phyloP scores from a whole-genome alignment of 1,140 invertebrate species.

The Littorina saxatilis region DNA sequence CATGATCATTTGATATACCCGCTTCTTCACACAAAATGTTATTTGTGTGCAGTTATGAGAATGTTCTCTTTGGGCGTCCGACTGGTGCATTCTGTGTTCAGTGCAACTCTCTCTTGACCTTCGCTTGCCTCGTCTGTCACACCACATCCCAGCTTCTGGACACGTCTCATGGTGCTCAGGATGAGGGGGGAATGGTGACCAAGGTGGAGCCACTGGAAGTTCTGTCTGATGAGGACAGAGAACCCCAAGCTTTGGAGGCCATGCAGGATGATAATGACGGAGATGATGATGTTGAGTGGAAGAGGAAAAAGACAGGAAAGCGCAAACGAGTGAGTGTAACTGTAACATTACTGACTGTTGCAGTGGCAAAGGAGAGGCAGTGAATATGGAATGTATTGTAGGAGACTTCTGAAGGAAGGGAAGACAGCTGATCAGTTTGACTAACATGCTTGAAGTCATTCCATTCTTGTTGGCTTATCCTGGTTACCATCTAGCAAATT shows the following conservation, averaged over 20 bases:
- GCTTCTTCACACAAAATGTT: no score
- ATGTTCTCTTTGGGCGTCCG: not conserved
- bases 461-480: no score
- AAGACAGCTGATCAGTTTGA: no score
- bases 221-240: not conserved
- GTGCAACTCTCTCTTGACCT: conserved; percentile 1
- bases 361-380: no score
- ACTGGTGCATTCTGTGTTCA: conserved; percentile 8
- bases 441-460: no score
- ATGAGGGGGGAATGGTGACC: not conserved
- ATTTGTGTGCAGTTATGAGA: conserved; percentile 26
- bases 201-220: not conserved
- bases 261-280: not conserved
- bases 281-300: not conserved
- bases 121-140: conserved; percentile 15
- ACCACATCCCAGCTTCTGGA: not conserved
- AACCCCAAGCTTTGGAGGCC: not conserved
- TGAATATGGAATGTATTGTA: no score
- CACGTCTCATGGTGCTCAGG: not conserved
- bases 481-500: no score
- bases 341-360: no score
- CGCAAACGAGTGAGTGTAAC: not conserved
- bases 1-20: no score
- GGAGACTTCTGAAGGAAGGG: no score
- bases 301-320: not conserved